phyloP scores from a whole-genome alignment of 1,140 invertebrate species.

The Meteorus sp. region DNA sequence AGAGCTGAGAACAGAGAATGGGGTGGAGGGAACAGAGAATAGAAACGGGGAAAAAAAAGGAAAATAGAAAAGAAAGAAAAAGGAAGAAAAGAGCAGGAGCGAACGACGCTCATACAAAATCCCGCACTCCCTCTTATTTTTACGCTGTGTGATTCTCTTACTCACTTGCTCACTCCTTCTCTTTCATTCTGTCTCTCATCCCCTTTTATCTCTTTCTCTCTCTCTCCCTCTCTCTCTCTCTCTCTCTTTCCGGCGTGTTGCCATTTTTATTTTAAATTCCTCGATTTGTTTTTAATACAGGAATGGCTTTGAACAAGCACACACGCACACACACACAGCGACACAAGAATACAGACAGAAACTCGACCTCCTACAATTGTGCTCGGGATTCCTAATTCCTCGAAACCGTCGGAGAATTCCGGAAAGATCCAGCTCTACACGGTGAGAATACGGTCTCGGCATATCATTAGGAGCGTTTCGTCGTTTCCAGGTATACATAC shows the following conservation, averaged over 20 bases:
- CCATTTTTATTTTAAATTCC: slow-evolving; percentile 6
- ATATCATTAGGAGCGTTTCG: slow-evolving; percentile 58
- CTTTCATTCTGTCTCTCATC: too few relatives aligned
- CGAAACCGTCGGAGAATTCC: slow-evolving; percentile 59
- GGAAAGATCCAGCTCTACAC: slow-evolving; percentile 59
- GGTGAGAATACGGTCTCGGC: slow-evolving; percentile 47
- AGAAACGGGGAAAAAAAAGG: slow-evolving; percentile 24
- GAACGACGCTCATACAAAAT: slow-evolving; percentile 17
- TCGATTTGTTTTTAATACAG: neutral
- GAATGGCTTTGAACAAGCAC: too few relatives aligned
- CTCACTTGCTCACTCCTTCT: neutral
- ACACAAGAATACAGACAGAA: slow-evolving; percentile 12
- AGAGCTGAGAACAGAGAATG: slow-evolving; percentile 22
- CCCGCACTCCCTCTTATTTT: too few relatives aligned
- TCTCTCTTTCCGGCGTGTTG: neutral
- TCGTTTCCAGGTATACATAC: slow-evolving; percentile 51
- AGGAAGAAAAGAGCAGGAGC: slow-evolving; percentile 1
- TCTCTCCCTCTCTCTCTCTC: neutral
- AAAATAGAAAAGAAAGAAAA: neutral
- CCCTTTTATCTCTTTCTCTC: neutral
- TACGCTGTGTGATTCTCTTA: neutral
- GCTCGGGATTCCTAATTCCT: slow-evolving; percentile 60
- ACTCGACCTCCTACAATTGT: slow-evolving; percentile 24
- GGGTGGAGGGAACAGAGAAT: slow-evolving; percentile 18
- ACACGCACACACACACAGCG: too few relatives aligned